These are phyloP conservation scores for Cremastinae sp. DNA, from an alignment of 2,888 invertebrate genomes.

Conservation along the genomic window DNA sequence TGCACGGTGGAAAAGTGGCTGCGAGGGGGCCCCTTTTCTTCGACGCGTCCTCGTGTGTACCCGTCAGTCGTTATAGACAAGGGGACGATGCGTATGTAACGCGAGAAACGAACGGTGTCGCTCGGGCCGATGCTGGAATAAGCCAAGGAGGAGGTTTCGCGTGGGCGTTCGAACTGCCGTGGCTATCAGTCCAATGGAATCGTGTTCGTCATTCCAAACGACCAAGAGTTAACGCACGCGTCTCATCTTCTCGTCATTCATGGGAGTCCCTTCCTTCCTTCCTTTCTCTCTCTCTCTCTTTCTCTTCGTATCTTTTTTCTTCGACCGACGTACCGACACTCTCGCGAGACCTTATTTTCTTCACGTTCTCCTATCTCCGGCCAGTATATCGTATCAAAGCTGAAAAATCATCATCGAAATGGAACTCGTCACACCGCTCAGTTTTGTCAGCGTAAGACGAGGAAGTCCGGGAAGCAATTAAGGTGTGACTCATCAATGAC, in stretches of 20 bases:
- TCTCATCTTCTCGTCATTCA: slow-evolving; percentile 47
- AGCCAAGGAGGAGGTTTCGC: slow-evolving; percentile 52
- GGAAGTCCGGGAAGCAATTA: too few relatives aligned
- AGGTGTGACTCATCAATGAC: too few relatives aligned
- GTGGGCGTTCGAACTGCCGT: slow-evolving; percentile 61
- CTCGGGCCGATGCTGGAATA: slow-evolving; percentile 51
- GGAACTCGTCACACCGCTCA: too few relatives aligned
- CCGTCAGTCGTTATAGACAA: slow-evolving; percentile 55
- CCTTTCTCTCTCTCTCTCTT: slow-evolving; percentile 11
- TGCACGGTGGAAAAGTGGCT: slow-evolving; percentile 3
- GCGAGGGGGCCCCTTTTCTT: slow-evolving; percentile 15
- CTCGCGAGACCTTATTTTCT: slow-evolving; percentile 15
- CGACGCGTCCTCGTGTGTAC: slow-evolving; percentile 35
- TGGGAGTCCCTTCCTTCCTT: slow-evolving; percentile 29
- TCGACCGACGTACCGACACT: slow-evolving; percentile 41
- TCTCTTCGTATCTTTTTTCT: slow-evolving; percentile 28
- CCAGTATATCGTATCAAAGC: slow-evolving; percentile 30
- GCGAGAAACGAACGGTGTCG: slow-evolving; percentile 61
- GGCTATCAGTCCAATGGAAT: slow-evolving; percentile 62
- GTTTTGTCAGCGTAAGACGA: too few relatives aligned
- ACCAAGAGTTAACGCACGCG: slow-evolving; percentile 65
- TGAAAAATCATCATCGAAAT: slow-evolving; percentile 44
- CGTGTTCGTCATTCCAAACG: slow-evolving; percentile 67
- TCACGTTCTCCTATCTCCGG: slow-evolving; percentile 20
- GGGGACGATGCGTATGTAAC: slow-evolving; percentile 59